A percentile compares a stretch with the other conserved stretches of the same genome.
phyloP scores from a whole-genome alignment of 2,113 vertebrate species.

The Tetrao urogallus region DNA sequence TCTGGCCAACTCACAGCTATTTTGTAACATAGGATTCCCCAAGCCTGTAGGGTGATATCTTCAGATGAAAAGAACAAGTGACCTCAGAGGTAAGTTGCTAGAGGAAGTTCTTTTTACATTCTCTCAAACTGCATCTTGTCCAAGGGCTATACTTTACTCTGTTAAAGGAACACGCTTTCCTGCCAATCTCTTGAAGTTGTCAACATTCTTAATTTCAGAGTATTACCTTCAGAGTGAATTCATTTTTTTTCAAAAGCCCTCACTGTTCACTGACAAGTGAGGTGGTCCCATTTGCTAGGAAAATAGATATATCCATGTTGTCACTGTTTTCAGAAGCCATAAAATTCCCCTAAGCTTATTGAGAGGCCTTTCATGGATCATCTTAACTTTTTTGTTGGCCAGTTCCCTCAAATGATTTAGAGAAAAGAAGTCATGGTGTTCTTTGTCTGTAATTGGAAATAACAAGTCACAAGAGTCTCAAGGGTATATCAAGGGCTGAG shows the following conservation, averaged over 20 bases:
- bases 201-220: conserved; percentile 1
- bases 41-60: conserved; percentile 3
- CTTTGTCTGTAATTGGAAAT: background rate
- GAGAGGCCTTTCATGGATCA: background rate
- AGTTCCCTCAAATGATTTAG: background rate
- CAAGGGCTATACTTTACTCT: background rate
- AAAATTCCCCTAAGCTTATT: background rate
- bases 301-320: background rate
- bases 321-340: background rate
- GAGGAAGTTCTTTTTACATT: background rate
- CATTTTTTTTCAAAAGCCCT: background rate
- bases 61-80: conserved; percentile 50
- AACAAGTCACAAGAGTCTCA: background rate
- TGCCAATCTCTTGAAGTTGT: background rate
- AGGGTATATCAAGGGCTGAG: background rate
- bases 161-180: conserved; percentile 1
- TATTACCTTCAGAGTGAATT: background rate
- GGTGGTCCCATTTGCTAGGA: background rate
- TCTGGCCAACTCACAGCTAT: background rate
- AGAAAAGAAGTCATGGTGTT: background rate
- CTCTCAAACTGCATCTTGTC: background rate
- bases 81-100: conserved; percentile 6
- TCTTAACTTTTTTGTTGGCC: background rate
- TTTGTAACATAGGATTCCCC: conserved; percentile 36
- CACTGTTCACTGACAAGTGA: background rate